Evolutionary conservation across 2,888 invertebrate genomes (phyloP).

Genomic region (Agrochola lota): DNA sequence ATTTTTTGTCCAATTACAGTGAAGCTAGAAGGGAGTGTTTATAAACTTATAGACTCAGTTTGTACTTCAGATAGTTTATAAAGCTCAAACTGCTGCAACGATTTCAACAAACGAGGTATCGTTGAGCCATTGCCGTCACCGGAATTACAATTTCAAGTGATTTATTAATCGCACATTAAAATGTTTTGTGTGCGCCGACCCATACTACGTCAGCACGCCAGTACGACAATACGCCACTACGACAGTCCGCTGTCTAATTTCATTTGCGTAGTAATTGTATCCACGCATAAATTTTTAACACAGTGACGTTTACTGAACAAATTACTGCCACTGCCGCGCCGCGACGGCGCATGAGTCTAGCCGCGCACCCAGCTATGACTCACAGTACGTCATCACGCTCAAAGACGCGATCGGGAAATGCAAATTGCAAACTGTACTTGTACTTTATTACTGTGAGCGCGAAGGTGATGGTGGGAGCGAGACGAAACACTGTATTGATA

Average conservation of each 20-base stretch:
- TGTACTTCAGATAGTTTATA: background rate
- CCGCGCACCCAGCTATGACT: too few species aligned
- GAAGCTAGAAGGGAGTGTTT: too few species aligned
- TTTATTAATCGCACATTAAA: conserved; percentile 36
- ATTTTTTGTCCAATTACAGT: too few species aligned
- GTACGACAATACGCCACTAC: conserved; percentile 33
- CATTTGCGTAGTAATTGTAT: conserved; percentile 64
- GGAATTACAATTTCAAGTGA: conserved; percentile 19
- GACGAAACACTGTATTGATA: too few species aligned
- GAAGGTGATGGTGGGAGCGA: too few species aligned
- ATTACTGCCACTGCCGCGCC: too few species aligned
- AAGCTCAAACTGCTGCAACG: background rate
- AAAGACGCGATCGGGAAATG: too few species aligned
- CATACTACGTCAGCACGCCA: conserved; percentile 1
- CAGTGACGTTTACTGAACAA: conserved; percentile 59
- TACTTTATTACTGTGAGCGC: too few species aligned
- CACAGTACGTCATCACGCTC: too few species aligned
- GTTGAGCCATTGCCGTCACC: background rate
- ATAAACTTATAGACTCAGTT: too few species aligned
- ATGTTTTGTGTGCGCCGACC: background rate
- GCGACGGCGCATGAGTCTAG: too few species aligned
- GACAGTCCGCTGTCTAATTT: conserved; percentile 55
- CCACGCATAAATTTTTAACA: conserved; percentile 58
- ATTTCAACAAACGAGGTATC: background rate
- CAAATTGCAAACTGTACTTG: too few species aligned